Evolutionary conservation across 2,888 invertebrate genomes (phyloP).

Genomic region (Morpho deidamia): DNA sequence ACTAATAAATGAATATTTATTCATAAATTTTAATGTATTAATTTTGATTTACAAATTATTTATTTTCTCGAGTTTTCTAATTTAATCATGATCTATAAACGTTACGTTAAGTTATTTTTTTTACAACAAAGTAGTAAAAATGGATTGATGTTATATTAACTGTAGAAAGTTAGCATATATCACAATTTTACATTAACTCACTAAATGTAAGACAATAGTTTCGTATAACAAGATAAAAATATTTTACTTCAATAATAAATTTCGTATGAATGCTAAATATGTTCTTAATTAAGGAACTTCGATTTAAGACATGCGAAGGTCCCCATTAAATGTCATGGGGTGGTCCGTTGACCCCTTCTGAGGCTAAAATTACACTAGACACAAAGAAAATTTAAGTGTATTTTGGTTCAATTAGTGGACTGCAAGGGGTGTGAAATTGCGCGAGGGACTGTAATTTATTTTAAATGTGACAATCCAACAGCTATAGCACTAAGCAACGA

Average conservation of each 20-base stretch:
- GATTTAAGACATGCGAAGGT: constrained; percentile 41
- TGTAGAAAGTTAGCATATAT: too few relatives aligned
- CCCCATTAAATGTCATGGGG: constrained; percentile 61
- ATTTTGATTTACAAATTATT: too few relatives aligned
- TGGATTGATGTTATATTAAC: too few relatives aligned
- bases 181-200: too few relatives aligned
- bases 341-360: constrained; percentile 59
- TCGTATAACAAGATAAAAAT: neutral
- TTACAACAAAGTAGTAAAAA: too few relatives aligned
- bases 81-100: too few relatives aligned
- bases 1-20: too few relatives aligned
- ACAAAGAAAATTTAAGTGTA: constrained; percentile 73
- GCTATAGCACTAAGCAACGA: constrained; percentile 38
- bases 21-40: too few relatives aligned
- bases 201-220: too few relatives aligned
- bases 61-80: too few relatives aligned
- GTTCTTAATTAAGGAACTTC: constrained; percentile 33
- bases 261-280: constrained; percentile 34
- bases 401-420: constrained; percentile 68
- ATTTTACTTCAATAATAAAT: neutral
- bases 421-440: constrained; percentile 64
- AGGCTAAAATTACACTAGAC: constrained; percentile 66
- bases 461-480: constrained; percentile 56
- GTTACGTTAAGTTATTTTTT: too few relatives aligned
- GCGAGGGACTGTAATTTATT: constrained; percentile 61